Conservation (phyloP, 2,797 vertebrate genomes). For the Amphiprion clarkii region DNA sequence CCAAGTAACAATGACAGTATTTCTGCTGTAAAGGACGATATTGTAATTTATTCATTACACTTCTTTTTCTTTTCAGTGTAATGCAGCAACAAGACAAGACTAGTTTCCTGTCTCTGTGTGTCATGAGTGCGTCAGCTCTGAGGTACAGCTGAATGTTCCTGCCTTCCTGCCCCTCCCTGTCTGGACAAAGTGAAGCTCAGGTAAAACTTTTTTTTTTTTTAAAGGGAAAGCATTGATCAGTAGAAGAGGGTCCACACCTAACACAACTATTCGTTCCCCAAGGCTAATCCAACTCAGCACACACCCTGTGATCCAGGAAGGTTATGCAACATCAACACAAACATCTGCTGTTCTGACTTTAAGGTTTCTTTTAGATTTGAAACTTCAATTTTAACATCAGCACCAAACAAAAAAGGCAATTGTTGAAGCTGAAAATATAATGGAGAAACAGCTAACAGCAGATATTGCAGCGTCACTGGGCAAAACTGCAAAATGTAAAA, state of each 20-base stretch:
- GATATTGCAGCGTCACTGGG: too few species aligned
- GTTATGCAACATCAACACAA: neutral
- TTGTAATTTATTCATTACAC: neutral
- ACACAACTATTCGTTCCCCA: neutral
- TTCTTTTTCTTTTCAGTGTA: neutral
- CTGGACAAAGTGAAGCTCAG: constrained; percentile 32
- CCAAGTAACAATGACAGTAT: neutral
- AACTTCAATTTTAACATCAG: too few species aligned
- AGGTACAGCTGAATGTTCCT: constrained; percentile 30
- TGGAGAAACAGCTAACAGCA: too few species aligned
- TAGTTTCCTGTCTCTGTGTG: neutral
- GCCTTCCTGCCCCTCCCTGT: constrained; percentile 37
- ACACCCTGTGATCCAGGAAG: neutral
- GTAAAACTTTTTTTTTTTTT: neutral
- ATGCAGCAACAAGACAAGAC: constrained; percentile 10
- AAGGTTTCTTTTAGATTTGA: too few species aligned
- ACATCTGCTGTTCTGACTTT: too few species aligned
- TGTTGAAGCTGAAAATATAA: too few species aligned
- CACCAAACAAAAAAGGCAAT: too few species aligned
- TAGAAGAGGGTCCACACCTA: constrained; percentile 8
- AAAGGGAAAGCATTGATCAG: constrained; percentile 3
- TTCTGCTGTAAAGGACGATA: neutral
- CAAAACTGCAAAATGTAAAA: too few species aligned
- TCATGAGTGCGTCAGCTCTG: constrained; percentile 13
- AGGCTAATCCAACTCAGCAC: neutral